phyloP scores from a whole-genome alignment of 2,113 vertebrate genomes.

The Gobiocypris rarus region DNA sequence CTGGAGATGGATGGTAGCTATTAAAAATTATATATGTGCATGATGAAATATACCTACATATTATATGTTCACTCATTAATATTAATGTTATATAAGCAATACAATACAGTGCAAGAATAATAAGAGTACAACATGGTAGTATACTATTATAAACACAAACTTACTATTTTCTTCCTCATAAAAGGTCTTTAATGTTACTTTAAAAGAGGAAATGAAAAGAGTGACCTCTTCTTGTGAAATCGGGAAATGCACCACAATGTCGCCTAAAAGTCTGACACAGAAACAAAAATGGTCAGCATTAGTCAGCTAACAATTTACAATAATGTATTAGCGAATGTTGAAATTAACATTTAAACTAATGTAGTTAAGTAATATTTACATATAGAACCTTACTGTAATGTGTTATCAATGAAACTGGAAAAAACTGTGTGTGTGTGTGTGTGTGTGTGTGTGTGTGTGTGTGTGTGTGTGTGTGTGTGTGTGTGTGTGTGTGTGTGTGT shows the following conservation, averaged over 20 bases:
- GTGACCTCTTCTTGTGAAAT: slow-evolving; percentile 90
- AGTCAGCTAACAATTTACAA: no score
- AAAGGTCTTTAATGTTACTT: slow-evolving; percentile 84
- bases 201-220: slow-evolving; percentile 78
- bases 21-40: not conserved
- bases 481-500: no score
- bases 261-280: slow-evolving; percentile 72
- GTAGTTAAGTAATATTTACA: not conserved
- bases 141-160: slow-evolving; percentile 26
- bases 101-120: not conserved
- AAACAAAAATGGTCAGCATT: not conserved
- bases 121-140: not conserved
- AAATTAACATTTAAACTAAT: not conserved
- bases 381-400: not conserved
- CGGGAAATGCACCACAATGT: slow-evolving; percentile 85
- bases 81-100: not conserved
- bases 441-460: no score
- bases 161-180: slow-evolving; percentile 80
- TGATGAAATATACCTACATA: not conserved
- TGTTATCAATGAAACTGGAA: not conserved
- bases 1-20: not conserved
- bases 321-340: no score
- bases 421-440: no score
- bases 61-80: not conserved
- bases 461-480: no score